Conservation (phyloP, 2,888 invertebrate genomes). For the Hyles lineata region DNA sequence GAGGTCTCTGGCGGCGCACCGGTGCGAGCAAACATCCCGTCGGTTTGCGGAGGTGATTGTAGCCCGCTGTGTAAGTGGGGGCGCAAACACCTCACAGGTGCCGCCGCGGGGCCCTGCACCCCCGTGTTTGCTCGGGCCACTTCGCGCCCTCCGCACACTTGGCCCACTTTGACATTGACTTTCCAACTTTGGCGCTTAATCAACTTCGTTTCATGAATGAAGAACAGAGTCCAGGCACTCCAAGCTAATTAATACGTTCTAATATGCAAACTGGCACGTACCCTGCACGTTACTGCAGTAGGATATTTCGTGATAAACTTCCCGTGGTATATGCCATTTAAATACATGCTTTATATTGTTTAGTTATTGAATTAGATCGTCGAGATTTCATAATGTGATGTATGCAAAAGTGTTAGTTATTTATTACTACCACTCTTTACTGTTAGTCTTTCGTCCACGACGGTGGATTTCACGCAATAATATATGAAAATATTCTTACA, state of each 20-base stretch:
- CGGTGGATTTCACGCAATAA: too few relatives aligned
- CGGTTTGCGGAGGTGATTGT: constrained; percentile 74
- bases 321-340: too few relatives aligned
- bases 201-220: not conserved
- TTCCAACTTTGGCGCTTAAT: not conserved
- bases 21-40: constrained; percentile 67
- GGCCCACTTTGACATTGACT: constrained; percentile 61
- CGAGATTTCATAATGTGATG: too few relatives aligned
- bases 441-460: too few relatives aligned
- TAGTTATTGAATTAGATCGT: too few relatives aligned
- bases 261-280: too few relatives aligned
- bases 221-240: not conserved
- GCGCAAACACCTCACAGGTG: constrained; percentile 79
- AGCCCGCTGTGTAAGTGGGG: constrained; percentile 75
- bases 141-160: constrained; percentile 57
- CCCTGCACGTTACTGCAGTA: too few relatives aligned
- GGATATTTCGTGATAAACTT: too few relatives aligned
- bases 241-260: not conserved
- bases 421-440: too few relatives aligned
- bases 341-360: too few relatives aligned
- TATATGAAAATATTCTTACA: too few relatives aligned
- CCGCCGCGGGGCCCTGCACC: constrained; percentile 53
- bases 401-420: too few relatives aligned
- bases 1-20: constrained; percentile 52
- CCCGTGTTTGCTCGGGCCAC: constrained; percentile 71